These are phyloP conservation scores for Boulengeromyrus knoepffleri DNA, from an alignment of 2,113 vertebrate genomes.

Conservation along the genomic window DNA sequence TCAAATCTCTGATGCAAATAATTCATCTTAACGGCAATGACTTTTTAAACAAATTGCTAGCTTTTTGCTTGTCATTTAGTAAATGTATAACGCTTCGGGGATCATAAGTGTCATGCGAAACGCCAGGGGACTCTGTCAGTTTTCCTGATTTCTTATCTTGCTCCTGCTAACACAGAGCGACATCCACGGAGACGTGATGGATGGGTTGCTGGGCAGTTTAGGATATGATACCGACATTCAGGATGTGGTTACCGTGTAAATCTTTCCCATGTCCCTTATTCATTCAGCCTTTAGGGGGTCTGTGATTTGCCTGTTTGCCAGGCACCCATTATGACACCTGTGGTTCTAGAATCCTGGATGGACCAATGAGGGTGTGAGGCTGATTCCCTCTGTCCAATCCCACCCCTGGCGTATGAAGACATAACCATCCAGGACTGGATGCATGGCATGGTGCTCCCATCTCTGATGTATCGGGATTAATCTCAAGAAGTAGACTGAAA, in stretches of 20 bases:
- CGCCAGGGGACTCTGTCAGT: neutral
- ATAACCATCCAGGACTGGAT: neutral
- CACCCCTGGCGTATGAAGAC: neutral
- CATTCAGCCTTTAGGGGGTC: neutral
- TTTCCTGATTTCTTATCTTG: neutral
- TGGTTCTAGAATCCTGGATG: neutral
- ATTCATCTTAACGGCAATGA: neutral
- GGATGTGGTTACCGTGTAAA: neutral
- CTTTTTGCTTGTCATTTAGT: neutral
- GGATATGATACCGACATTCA: neutral
- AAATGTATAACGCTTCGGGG: neutral
- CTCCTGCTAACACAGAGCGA: neutral
- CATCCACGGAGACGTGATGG: neutral
- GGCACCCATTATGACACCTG: neutral
- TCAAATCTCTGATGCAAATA: neutral
- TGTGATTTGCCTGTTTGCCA: neutral
- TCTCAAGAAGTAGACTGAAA: neutral
- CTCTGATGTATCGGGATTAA: neutral
- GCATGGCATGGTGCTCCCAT: neutral
- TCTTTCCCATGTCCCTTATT: neutral
- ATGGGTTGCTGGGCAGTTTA: neutral
- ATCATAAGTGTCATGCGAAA: neutral
- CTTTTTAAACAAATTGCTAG: neutral
- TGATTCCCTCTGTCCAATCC: neutral
- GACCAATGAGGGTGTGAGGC: neutral